Percentiles rank a stretch among this genome's conserved stretches.
Evolutionary conservation across 2,888 invertebrate genomes (phyloP).

Genomic region (Erannis defoliaria): DNA sequence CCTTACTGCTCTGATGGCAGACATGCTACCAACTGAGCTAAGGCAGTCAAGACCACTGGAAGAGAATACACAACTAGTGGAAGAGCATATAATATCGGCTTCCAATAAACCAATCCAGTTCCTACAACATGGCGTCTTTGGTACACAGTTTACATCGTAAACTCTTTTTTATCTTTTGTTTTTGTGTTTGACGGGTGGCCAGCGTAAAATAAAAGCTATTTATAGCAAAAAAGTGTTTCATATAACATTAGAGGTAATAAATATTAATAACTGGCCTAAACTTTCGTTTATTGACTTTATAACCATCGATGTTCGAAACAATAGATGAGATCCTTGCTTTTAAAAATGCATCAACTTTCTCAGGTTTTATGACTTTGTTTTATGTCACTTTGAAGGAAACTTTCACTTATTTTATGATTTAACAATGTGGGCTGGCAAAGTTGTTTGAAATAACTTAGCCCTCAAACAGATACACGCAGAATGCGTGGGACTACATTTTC

Average conservation of each 20-base stretch:
- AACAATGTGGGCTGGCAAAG: not conserved
- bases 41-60: no score
- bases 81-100: slow-evolving; percentile 50
- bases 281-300: slow-evolving; percentile 77
- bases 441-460: no score
- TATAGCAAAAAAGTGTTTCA: slow-evolving; percentile 77
- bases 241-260: slow-evolving; percentile 74
- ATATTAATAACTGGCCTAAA: slow-evolving; percentile 77
- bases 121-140: slow-evolving; percentile 59
- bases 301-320: slow-evolving; percentile 51
- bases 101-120: slow-evolving; percentile 57
- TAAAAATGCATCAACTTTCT: slow-evolving; percentile 22
- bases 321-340: slow-evolving; percentile 18
- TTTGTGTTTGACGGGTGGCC: slow-evolving; percentile 77
- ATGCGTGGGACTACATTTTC: no score
- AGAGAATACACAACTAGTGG: no score
- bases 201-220: slow-evolving; percentile 78
- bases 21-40: no score
- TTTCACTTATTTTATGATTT: slow-evolving; percentile 14
- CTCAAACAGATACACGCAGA: no score
- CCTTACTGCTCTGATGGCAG: no score
- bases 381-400: not conserved
- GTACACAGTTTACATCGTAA: slow-evolving; percentile 61
- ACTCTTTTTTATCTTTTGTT: slow-evolving; percentile 61
- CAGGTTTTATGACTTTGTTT: slow-evolving; percentile 20